Evolutionary conservation across 2,113 vertebrate species (phyloP).

Genomic region (Speoplatyrhinus poulsoni): DNA sequence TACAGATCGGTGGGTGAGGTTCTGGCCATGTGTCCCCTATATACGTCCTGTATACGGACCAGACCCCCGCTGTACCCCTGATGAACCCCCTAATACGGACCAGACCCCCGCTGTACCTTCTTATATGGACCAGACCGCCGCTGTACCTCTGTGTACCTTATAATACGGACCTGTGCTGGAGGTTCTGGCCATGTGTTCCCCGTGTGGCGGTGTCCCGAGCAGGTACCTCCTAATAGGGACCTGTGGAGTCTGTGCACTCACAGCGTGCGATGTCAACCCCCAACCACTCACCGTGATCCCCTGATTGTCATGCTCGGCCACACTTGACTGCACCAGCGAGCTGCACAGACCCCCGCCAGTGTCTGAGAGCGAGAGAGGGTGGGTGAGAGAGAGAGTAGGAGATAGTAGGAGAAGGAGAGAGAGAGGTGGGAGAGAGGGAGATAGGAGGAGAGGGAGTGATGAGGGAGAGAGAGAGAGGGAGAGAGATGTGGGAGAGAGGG

Average conservation of each 20-base stretch:
- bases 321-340: conserved; percentile 55
- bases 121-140: too few relatives aligned
- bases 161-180: too few relatives aligned
- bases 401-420: not conserved
- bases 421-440: conserved; percentile 15
- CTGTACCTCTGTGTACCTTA: too few relatives aligned
- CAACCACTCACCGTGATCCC: conserved; percentile 46
- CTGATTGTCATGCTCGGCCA: conserved; percentile 68
- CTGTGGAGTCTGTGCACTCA: conserved; percentile 32
- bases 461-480: conserved; percentile 57
- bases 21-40: too few relatives aligned
- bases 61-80: too few relatives aligned
- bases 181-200: too few relatives aligned
- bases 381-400: conserved; percentile 63
- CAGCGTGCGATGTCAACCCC: conserved; percentile 40
- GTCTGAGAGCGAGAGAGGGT: conserved; percentile 51
- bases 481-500: too few relatives aligned
- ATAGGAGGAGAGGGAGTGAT: conserved; percentile 52
- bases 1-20: too few relatives aligned
- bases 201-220: not conserved
- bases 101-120: too few relatives aligned
- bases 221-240: conserved; percentile 26
- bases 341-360: conserved; percentile 37
- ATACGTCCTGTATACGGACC: too few relatives aligned
- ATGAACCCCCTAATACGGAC: too few relatives aligned